Percentiles rank a stretch among this genome's conserved stretches.
Conservation (phyloP, 2,113 vertebrate genomes). For the Pterocles burchelli region DNA sequence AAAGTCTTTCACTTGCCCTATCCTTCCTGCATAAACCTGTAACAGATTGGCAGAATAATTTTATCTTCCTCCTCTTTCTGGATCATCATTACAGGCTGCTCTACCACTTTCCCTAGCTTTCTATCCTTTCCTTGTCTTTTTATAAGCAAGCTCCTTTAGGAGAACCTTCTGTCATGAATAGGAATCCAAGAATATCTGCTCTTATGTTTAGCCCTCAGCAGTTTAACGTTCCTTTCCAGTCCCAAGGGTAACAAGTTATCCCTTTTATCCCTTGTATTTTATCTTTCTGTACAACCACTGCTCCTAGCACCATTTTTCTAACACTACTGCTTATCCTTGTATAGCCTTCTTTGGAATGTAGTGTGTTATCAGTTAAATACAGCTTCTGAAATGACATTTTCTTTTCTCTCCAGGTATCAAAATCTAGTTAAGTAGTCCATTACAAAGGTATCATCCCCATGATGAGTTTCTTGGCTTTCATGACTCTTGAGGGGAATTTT, state of each 20-base stretch:
- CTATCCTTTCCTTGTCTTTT: not conserved
- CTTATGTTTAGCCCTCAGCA: constrained; percentile 11
- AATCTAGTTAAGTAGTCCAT: constrained; percentile 56
- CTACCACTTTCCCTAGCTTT: not conserved
- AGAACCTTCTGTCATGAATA: not conserved
- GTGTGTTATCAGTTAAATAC: constrained; percentile 52
- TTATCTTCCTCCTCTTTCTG: not conserved
- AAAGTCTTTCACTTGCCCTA: not conserved
- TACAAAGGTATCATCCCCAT: constrained; percentile 9
- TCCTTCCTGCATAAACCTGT: not conserved
- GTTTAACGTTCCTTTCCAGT: constrained; percentile 23
- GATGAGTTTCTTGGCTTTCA: constrained; percentile 48
- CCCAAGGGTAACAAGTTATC: constrained; percentile 11
- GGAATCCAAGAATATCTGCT: constrained; percentile 37
- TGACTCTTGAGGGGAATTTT: constrained; percentile 34
- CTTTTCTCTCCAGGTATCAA: constrained; percentile 51
- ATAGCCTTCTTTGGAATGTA: not conserved
- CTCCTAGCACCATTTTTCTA: constrained; percentile 30
- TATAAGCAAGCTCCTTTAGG: not conserved
- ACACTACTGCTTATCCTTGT: constrained; percentile 22
- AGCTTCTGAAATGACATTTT: constrained; percentile 56
- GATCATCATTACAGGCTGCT: not conserved
- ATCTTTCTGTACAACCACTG: constrained; percentile 28
- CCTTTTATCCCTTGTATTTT: constrained; percentile 39
- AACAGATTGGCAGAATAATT: not conserved